Base-by-base conservation (phyloP, 2,113 vertebrate genomes). In the Nothobranchius furzeri region DNA sequence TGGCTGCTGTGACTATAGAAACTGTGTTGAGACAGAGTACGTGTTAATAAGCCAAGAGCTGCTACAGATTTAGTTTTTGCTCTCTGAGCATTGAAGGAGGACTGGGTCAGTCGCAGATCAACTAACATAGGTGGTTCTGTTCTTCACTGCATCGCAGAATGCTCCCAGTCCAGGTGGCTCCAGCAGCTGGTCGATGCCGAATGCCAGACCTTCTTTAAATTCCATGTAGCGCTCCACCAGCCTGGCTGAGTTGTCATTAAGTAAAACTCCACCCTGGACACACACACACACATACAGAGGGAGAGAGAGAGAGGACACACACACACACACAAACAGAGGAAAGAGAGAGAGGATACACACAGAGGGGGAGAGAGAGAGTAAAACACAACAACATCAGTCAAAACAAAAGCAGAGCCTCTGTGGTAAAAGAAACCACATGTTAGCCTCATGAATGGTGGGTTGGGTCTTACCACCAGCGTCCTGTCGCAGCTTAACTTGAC, bases 101-200 rank as follows among this genome's bases (percentile, higher is more conserved):
- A 45, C 12, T 45, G 9, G 9, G 9, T 11, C 54, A 9, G 2
- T 36, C 36, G 9, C 9, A n/a, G 59, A 2, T 4, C 0, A 14
- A 82, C 88, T 88, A 4, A 93, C 91, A 0, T 60, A 47, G 12
- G 70, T 40, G 42, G 88, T 90, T 17, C 3, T 73, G n/a, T 85
- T 85, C 73, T 75, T 70, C 24, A 95, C 68, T 35, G 52, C 76
- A 61, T 99, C 95, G 65, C 98, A 99, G 55, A 93, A 92, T 6
- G 95, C 94, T 36, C 97, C 98, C 56, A 98, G 88, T 40, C 95
- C 93, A 0, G 95, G 94, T 0, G 96, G 98, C 81, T 99, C 96
- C 86, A 99, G 61, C 13, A 99, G 79, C 42, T 94, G 93, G 46
- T 98, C 87, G 0, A 97, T 97, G 70, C 96, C 98, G 8, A 94